Conservation (phyloP, 1,140 invertebrate genomes). For the Cotesia vestalis region DNA sequence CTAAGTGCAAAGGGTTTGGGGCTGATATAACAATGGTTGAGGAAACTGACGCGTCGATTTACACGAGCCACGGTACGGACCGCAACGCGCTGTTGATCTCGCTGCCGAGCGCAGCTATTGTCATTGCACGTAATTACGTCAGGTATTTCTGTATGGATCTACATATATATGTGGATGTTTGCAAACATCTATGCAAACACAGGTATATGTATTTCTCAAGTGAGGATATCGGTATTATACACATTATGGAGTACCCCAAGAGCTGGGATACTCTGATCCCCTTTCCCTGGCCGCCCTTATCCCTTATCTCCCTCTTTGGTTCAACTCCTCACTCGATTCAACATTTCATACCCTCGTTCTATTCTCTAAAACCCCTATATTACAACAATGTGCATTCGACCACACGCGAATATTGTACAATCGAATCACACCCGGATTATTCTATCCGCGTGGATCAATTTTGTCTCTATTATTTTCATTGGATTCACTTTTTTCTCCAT, state of each 20-base stretch:
- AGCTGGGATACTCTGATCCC: background rate
- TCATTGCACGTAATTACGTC: conserved; percentile 32
- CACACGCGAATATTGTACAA: conserved; percentile 27
- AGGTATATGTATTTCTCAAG: conserved; percentile 3
- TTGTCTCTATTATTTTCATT: conserved; percentile 3
- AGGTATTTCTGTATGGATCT: conserved; percentile 21
- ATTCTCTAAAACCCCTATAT: background rate
- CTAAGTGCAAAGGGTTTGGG: background rate
- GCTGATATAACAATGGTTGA: conserved; percentile 19
- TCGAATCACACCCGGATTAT: conserved; percentile 22
- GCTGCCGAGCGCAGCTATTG: conserved; percentile 18
- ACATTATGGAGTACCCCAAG: conserved; percentile 1
- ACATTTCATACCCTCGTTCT: background rate
- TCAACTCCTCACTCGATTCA: background rate
- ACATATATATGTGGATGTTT: no score
- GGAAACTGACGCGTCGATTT: conserved; percentile 30
- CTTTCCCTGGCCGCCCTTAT: background rate
- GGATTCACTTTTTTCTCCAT: background rate
- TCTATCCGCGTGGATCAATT: conserved; percentile 14
- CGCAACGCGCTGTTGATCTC: conserved; percentile 32
- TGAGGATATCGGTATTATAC: conserved; percentile 5
- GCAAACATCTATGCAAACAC: no score
- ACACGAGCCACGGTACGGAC: conserved; percentile 18
- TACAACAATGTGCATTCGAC: conserved; percentile 20
- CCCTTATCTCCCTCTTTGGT: background rate